Base-by-base conservation (phyloP, 2,113 vertebrate species). In the Mastomys coucha region DNA sequence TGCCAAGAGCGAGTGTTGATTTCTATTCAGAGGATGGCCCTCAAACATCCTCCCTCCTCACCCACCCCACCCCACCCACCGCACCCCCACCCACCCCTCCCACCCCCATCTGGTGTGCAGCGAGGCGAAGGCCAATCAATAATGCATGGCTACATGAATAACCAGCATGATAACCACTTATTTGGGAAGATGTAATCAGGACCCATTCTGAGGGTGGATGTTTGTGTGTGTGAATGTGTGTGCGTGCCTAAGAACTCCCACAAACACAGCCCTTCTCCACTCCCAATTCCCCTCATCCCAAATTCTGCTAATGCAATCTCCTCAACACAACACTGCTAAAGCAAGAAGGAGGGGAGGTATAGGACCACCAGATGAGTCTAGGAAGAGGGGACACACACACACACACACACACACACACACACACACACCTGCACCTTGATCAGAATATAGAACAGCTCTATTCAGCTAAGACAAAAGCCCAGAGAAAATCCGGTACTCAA, bases 41-140 rank as follows among this genome's bases (percentile, higher is more conserved):
- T 94, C 94, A 94, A 96, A 94, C 94, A 89, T 65, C 81, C 97
- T 86, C 80, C 28, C 22, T 31, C 70, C 63, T 45, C 51, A 36
- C 39, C 93, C 88, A 73, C 85, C 96, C 90, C 98, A 97, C 80
- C 98, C 97, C 56, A 3, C 87, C 56, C 73, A 89, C 98, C 98
- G 98, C 67, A 7, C 90, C 51, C 42, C 96, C 94, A 49, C 77
- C 92, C 42, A 2, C 88, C 95, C 78, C 90, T 93, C 93, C 98
- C 97, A 97, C 87, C 98, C 97, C 98, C 98, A 98, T 99, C 98
- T 98, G 98, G 98, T 98, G 98, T 97, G 98, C 99, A 98, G 98
- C 97, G 98, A 99, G 99, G 98, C 97, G 97, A 98, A 98, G 98
- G 98, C 98, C 98, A 98, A 99, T 99, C 99, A 98, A 98, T 99